Base-by-base conservation (phyloP, 2,797 vertebrate genomes). In the Aratinga solstitialis region DNA sequence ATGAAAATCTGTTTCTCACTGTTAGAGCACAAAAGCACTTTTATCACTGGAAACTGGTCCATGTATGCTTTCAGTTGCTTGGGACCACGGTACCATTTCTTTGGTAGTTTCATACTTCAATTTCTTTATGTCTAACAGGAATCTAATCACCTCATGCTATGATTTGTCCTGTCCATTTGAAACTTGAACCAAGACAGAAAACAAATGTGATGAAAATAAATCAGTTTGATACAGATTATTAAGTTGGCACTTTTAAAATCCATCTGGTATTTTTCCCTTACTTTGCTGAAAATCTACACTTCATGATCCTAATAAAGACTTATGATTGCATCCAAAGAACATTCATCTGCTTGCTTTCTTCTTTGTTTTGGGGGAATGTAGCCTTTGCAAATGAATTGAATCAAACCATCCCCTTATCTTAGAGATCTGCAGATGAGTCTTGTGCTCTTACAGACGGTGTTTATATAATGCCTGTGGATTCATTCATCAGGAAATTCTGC, bases 61-160 rank as follows among this genome's bases (percentile, higher is more conserved):
- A 0, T 4, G 34, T 9, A 17, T 42, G 22, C 5, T n/a, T 47
- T 32, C 2, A 14, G 8, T 34, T 15, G 1, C 17, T n/a, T 24
- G 21, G 42, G 30, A 9, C 4, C 0, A 0, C 5, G 10, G 53
- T 14, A 9, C 0, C 1, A 32, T 23, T 58, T 30, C 23, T 79
- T n/a, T 34, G 21, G 6, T 18, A 29, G 10, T 5, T n/a, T 67
- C 42, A 32, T 27, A 9, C 38, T 65, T 54, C 19, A 17, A 27
- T 8, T 13, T 1, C 56, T 19, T 2, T 7, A 4, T 1, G 22
- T 63, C 40, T 36, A 26, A 30, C 4, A 9, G 15, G 24, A 58
- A 47, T 13, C 21, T 47, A 22, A 21, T 42, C 17, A 47, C 26
- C 26, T 62, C 14, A 3, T 21, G 9, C 16, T 63, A 11, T 6